Percentiles rank a stretch among this genome's conserved stretches.
phyloP scores from a whole-genome alignment of 2,113 vertebrate species.

The Fulica atra region DNA sequence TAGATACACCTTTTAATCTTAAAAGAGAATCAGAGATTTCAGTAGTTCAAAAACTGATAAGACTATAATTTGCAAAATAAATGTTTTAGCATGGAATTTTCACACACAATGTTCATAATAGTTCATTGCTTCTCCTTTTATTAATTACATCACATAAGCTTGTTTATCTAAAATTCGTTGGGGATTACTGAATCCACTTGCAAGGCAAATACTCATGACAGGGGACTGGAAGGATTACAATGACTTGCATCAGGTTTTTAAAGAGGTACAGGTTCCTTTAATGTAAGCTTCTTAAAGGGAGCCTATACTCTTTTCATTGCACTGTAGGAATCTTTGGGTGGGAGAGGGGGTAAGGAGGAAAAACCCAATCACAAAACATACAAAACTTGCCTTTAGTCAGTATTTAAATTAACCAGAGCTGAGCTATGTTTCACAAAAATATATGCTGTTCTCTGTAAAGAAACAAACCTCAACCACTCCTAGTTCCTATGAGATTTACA shows the following conservation, averaged over 20 bases:
- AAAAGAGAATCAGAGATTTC: not conserved
- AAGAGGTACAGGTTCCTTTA: not conserved
- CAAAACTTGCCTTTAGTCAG: not conserved
- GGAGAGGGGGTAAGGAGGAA: rapidly evolving
- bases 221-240: not conserved
- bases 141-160: not conserved
- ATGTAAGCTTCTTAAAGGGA: not conserved
- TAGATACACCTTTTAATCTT: not conserved
- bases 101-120: not conserved
- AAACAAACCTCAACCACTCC: not conserved
- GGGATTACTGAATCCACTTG: not conserved
- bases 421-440: not conserved
- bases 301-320: not conserved
- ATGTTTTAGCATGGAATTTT: not conserved
- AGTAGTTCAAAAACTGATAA: not conserved
- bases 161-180: not conserved
- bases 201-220: not conserved
- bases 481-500: not conserved
- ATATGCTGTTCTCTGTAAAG: not conserved
- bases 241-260: not conserved
- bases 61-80: not conserved
- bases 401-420: not conserved
- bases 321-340: not conserved
- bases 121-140: not conserved
- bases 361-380: not conserved